phyloP scores from a whole-genome alignment of 2,113 vertebrate genomes.

The Taurulus bubalis region DNA sequence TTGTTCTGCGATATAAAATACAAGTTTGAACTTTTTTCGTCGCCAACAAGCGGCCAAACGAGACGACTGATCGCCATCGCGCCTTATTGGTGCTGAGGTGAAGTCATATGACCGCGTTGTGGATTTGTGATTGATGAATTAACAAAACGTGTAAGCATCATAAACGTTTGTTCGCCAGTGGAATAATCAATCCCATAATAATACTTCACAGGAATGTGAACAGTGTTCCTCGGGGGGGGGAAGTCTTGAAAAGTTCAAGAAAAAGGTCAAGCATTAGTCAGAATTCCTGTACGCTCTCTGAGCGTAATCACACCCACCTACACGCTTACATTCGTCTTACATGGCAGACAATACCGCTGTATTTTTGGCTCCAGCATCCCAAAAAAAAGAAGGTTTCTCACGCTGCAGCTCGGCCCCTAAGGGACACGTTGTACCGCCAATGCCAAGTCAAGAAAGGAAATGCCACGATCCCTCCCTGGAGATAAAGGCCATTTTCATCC shows the following conservation, averaged over 20 bases:
- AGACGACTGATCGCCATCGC: too few relatives aligned
- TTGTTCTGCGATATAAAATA: too few relatives aligned
- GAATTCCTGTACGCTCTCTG: neutral
- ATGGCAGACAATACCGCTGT: neutral
- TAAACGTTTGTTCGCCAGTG: too few relatives aligned
- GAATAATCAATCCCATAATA: too few relatives aligned
- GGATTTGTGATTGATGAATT: too few relatives aligned
- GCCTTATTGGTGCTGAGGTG: too few relatives aligned
- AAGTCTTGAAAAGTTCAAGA: neutral
- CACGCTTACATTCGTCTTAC: neutral
- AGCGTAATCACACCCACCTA: neutral
- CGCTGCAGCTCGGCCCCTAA: constrained; percentile 1
- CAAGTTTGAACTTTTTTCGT: too few relatives aligned
- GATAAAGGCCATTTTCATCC: constrained; percentile 50
- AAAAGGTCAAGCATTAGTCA: constrained; percentile 1
- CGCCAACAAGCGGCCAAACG: too few relatives aligned
- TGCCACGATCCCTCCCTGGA: constrained; percentile 56
- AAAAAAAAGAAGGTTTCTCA: constrained; percentile 4
- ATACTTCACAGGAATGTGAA: neutral
- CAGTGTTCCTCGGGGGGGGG: neutral
- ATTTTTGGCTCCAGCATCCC: neutral
- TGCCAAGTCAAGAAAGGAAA: constrained; percentile 63
- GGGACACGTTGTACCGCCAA: constrained; percentile 28
- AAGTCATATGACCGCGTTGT: too few relatives aligned
- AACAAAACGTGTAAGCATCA: too few relatives aligned